Percentiles rank a stretch among this genome's conserved stretches.
Conservation (phyloP, 2,113 vertebrate genomes). For the Lucifuga dentata region DNA sequence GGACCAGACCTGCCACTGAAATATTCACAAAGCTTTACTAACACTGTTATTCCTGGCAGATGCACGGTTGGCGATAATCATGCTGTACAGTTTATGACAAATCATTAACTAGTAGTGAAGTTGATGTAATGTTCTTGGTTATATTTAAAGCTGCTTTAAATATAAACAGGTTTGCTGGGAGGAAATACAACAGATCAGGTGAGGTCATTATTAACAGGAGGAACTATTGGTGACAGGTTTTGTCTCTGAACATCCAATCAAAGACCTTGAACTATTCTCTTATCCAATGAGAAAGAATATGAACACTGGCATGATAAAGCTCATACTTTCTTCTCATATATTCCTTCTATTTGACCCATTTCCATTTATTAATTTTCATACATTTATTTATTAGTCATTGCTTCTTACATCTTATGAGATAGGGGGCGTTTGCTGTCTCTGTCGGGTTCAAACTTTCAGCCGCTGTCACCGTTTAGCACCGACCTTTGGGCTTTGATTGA, state of each 20-base stretch:
- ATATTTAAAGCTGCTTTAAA: slow-evolving; percentile 29
- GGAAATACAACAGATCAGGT: neutral
- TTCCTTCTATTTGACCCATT: slow-evolving; percentile 29
- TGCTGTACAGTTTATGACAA: slow-evolving; percentile 24
- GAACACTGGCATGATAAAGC: no score
- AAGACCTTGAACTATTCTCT: slow-evolving; percentile 1
- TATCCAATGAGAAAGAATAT: slow-evolving; percentile 6
- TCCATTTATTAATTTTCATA: neutral
- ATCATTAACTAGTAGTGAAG: slow-evolving; percentile 40
- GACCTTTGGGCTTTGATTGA: neutral
- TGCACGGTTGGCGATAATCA: slow-evolving; percentile 56
- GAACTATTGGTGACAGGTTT: slow-evolving; percentile 36
- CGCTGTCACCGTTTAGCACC: neutral
- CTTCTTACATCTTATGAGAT: no score
- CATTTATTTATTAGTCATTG: fast-evolving
- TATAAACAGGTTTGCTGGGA: neutral
- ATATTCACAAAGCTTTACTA: slow-evolving; percentile 77
- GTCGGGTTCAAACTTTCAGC: neutral
- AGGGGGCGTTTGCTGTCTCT: slow-evolving; percentile 3
- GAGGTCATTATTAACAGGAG: neutral
- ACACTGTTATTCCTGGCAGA: slow-evolving; percentile 64
- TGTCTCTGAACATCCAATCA: slow-evolving; percentile 38
- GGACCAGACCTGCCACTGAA: slow-evolving; percentile 67
- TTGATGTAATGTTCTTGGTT: slow-evolving; percentile 11
- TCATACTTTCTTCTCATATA: slow-evolving; percentile 16